phyloP scores from a whole-genome alignment of 1,140 invertebrate genomes.

The Stratiolaelaps scimitus region DNA sequence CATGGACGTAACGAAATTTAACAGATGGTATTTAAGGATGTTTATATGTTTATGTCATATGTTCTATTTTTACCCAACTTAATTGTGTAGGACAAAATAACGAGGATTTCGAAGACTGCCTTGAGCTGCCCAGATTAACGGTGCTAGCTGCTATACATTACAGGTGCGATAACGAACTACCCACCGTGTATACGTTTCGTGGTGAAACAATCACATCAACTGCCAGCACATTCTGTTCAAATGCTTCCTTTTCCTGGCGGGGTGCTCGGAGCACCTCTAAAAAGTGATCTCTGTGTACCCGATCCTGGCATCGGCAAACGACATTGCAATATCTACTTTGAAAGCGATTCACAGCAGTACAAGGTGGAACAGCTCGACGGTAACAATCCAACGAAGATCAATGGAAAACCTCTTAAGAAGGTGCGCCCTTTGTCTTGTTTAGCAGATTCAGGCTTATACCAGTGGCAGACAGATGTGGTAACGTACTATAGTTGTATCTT shows the following conservation, averaged over 20 bases:
- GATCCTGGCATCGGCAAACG: conserved; percentile 17
- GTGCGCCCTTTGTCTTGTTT: not conserved
- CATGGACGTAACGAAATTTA: too few species aligned
- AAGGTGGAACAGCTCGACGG: conserved; percentile 25
- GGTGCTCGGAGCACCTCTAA: conserved; percentile 11
- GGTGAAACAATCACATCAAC: conserved; percentile 10
- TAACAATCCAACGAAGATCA: conserved; percentile 4
- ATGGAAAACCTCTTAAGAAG: conserved; percentile 20
- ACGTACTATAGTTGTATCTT: too few species aligned
- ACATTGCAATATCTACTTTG: conserved; percentile 25
- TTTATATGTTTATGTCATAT: too few species aligned
- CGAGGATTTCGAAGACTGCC: too few species aligned
- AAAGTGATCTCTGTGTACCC: conserved; percentile 28
- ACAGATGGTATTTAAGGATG: too few species aligned
- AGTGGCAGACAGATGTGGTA: too few species aligned
- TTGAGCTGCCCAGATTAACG: too few species aligned
- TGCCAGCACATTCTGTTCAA: conserved; percentile 11
- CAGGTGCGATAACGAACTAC: not conserved
- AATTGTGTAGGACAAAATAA: too few species aligned
- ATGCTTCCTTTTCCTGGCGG: conserved; percentile 15
- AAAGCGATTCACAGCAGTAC: conserved; percentile 13
- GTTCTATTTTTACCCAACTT: too few species aligned
- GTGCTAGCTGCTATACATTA: not conserved
- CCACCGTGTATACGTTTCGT: conserved; percentile 26
- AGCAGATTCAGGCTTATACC: too few species aligned